Evolutionary conservation across 2,113 vertebrate genomes (phyloP).

Genomic region (Rhombomys opimus): DNA sequence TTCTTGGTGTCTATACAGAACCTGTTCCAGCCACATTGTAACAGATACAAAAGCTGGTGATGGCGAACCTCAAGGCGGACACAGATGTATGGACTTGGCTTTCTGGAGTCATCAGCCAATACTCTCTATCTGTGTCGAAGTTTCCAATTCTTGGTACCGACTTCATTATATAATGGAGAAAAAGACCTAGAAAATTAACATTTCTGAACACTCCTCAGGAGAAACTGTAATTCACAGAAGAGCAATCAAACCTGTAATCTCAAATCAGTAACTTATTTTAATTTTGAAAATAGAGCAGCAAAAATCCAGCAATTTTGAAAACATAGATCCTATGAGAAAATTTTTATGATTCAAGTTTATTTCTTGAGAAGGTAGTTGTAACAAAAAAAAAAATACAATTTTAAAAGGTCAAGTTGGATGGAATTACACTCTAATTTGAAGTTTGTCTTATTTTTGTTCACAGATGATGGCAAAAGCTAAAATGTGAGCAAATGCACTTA

Average conservation of each 20-base stretch:
- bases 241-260: constrained; percentile 1
- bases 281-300: constrained; percentile 63
- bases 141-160: neutral
- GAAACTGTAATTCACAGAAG: constrained; percentile 55
- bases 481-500: constrained; percentile 2
- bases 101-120: neutral
- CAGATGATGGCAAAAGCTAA: constrained; percentile 47
- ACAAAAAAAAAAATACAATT: constrained; percentile 35
- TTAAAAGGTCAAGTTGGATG: constrained; percentile 34
- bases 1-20: no score
- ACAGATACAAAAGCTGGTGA: neutral
- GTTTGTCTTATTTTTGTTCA: constrained; percentile 36
- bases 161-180: constrained; percentile 44
- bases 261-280: constrained; percentile 61
- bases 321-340: constrained; percentile 55
- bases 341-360: constrained; percentile 56
- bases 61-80: neutral
- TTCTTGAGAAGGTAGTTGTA: constrained; percentile 44
- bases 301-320: constrained; percentile 64
- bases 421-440: constrained; percentile 45
- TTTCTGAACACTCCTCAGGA: constrained; percentile 27
- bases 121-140: neutral
- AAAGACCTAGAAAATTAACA: constrained; percentile 64
- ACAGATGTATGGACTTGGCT: neutral
- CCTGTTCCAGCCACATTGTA: neutral